Base-by-base conservation (phyloP, 2,797 vertebrate genomes). In the Pantherophis alleghaniensis region DNA sequence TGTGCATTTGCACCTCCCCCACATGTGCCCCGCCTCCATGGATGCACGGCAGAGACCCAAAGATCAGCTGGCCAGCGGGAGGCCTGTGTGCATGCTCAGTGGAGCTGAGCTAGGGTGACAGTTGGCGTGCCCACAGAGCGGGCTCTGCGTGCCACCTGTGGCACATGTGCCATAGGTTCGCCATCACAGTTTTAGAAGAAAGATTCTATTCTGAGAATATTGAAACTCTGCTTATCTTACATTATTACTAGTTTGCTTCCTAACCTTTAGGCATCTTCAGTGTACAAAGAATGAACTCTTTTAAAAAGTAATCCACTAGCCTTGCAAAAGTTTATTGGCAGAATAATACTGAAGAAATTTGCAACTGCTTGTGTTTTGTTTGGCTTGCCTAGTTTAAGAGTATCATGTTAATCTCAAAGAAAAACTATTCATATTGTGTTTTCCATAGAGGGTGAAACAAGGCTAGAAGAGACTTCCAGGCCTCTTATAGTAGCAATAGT, bases 361-460 rank as follows among this genome's bases (percentile, higher is more conserved):
- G 86, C 53, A 89, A 94, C 90, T 92, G 51, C 90, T 91, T 90
- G 1, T 88, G 32, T 96, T 97, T 42, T 92, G 55, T 56, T 96
- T 97, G 95, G 94, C 95, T 94, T 95, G 92, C 91, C 47, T 9
- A 5, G 28, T 95, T 92, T 92, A 87, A 94, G 93, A 95, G 56
- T 94, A 95, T 94, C 59, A 90, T 93, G 92, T 92, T 95, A 94
- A 94, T 95, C 92, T 89, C 92, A 94, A 91, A 92, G 0, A 66
- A 20, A 66, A 90, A 57, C 55, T 66, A 90, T 57, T 91, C 89
- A 93, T 92, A 95, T 94, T 37, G 51, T 61, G n/a, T 93, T 53
- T 66, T 96, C 94, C 53, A 32, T 42, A 63, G 0, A n/a, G 42
- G 74, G 57, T 92, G 87, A 89, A 94, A 89, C 32, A 79, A 18